phyloP scores from a whole-genome alignment of 2,797 vertebrate genomes.

The Pangasius sanitwongsei region DNA sequence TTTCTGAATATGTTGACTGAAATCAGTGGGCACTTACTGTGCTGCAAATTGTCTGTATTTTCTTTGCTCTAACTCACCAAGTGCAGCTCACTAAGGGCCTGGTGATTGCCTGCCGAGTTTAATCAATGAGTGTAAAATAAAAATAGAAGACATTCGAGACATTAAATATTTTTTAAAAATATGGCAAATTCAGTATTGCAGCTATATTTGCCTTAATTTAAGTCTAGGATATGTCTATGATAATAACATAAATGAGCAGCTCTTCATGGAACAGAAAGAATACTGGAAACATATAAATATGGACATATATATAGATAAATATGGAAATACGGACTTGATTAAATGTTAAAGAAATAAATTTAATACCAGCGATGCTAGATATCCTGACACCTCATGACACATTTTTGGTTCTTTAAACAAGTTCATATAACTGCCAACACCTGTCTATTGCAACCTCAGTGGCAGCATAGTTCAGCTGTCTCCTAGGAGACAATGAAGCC shows the following conservation, averaged over 20 bases:
- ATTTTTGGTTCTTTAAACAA: slow-evolving; percentile 1
- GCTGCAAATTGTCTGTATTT: neutral
- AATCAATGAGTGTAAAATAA: neutral
- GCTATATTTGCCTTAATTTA: neutral
- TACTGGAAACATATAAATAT: neutral
- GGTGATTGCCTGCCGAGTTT: neutral
- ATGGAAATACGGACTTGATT: neutral
- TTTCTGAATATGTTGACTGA: neutral
- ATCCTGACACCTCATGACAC: neutral
- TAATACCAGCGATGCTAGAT: neutral
- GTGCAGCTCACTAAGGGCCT: neutral
- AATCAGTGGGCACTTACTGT: neutral
- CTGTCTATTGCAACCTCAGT: neutral
- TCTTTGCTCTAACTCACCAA: no score
- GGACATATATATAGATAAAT: no score
- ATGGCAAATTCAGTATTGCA: neutral
- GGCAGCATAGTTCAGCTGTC: slow-evolving; percentile 14
- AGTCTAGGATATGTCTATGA: neutral
- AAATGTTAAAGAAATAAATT: neutral
- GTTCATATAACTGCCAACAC: slow-evolving; percentile 24
- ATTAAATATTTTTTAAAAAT: neutral
- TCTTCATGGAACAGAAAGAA: neutral
- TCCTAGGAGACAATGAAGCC: slow-evolving; percentile 16
- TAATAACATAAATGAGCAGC: neutral
- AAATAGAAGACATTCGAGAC: neutral